Conservation (phyloP, 2,888 invertebrate species). For the Papilio gigon region DNA sequence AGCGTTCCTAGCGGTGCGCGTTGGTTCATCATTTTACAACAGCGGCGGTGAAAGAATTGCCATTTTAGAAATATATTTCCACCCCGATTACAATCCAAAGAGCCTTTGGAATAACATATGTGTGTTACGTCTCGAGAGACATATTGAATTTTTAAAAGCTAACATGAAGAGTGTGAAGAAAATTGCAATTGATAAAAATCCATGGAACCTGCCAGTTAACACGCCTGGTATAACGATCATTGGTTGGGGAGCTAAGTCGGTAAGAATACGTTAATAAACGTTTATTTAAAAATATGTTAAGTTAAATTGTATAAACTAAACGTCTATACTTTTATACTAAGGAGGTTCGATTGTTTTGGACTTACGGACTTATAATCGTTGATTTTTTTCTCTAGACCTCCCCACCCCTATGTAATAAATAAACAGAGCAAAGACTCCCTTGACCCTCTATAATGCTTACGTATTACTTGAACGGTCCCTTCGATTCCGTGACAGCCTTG, state of each 20-base stretch:
- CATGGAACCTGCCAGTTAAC: conserved; percentile 50
- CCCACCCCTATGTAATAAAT: no score
- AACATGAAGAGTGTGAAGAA: conserved; percentile 23
- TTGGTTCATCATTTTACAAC: conserved; percentile 65
- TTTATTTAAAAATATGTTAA: neutral
- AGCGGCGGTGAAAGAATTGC: conserved; percentile 63
- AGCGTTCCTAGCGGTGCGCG: conserved; percentile 60
- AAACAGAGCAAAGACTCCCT: no score
- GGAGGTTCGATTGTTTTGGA: no score
- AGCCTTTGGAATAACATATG: conserved; percentile 64
- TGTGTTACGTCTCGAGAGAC: conserved; percentile 57
- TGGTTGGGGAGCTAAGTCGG: conserved; percentile 37
- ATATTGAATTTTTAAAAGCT: conserved; percentile 42
- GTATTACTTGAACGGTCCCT: no score
- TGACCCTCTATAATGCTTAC: no score
- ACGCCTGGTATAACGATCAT: conserved; percentile 51
- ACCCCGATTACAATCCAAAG: conserved; percentile 65
- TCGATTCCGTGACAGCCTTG: no score
- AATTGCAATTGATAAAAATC: conserved; percentile 46
- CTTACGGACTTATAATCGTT: no score
- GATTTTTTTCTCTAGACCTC: no score
- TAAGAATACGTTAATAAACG: neutral
- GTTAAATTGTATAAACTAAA: no score
- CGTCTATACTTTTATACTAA: no score
- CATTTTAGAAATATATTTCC: conserved; percentile 66